These are phyloP conservation scores for Drosophila melanica DNA, from an alignment of 1,140 invertebrate species.

Conservation along the genomic window DNA sequence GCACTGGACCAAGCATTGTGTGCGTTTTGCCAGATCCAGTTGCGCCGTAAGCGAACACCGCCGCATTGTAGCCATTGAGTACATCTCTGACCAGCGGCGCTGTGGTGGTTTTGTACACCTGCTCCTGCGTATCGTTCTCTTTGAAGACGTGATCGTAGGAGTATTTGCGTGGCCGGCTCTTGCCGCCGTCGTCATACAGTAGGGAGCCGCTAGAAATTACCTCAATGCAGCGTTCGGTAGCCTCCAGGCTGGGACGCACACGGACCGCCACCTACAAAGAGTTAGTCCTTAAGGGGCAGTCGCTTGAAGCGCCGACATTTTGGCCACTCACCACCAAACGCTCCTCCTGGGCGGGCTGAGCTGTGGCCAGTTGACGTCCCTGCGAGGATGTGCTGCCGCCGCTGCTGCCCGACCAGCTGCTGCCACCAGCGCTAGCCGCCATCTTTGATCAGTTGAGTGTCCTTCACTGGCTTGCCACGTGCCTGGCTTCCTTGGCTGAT, in stretches of 20 bases:
- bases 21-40: conserved; percentile 82
- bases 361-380: conserved; percentile 50
- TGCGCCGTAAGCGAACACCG: conserved; percentile 95
- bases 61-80: conserved; percentile 96
- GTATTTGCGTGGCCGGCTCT: conserved; percentile 89
- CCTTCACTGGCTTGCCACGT: conserved; percentile 56
- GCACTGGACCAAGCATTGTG: conserved; percentile 81
- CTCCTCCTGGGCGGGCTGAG: conserved; percentile 68
- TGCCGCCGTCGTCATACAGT: conserved; percentile 84
- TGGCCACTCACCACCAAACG: conserved; percentile 66
- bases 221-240: conserved; percentile 80
- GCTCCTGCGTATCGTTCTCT: conserved; percentile 90
- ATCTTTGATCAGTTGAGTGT: conserved; percentile 32
- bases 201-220: conserved; percentile 77
- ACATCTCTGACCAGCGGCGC: conserved; percentile 95
- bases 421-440: conserved; percentile 66
- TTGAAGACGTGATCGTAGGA: conserved; percentile 94
- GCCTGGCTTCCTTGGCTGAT: conserved; percentile 40
- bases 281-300: not conserved
- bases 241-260: conserved; percentile 75
- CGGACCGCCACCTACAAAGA: conserved; percentile 74
- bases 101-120: conserved; percentile 92
- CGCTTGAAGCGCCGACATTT: not conserved
- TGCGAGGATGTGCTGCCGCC: conserved; percentile 74
- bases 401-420: conserved; percentile 79